Evolutionary conservation across 2,797 vertebrate species (phyloP), one percentile per base, ranked within the genome.

Genomic region (Paratrypauchen microcephalus): DNA sequence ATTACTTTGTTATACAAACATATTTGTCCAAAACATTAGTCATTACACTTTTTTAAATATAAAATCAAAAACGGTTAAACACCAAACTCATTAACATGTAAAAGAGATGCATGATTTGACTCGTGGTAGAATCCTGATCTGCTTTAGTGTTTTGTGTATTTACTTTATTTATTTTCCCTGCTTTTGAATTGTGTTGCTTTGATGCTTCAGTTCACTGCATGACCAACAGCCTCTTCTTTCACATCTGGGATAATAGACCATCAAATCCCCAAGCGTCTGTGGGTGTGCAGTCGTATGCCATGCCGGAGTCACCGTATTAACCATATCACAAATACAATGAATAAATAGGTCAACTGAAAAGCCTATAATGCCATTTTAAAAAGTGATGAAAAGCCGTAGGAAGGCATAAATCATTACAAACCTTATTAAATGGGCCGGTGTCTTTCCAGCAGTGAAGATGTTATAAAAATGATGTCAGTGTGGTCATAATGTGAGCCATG

Each of bases 341-440:
- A 71, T 87, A 92, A 92, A 90, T 90, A 87, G 90, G 90, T 92
- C 90, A 90, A 84, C 84, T 66, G 77, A 66, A 85, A 90, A 78
- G 72, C 83, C 85, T 84, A 85, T 83, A 86, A 80, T 88, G 87
- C 83, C 89, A 91, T 89, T 89, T 89, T 84, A 88, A 77, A 85
- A 82, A 69, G 81, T 84, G 88, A 91, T 87, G 88, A 87, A 90
- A 84, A 80, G 86, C 80, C 78, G 86, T 90, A 80, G 89, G 87
- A 87, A 86, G 86, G 66, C 78, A 83, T 88, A 79, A 83, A 86
- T 87, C 79, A 85, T 87, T 86, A 82, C 81, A 86, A 88, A 85
- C 71, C 85, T 82, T 87, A 88, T 89, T 88, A 90, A 90, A 88
- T 76, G 77, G 79, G 83, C 81, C 81, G 76, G 70, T 32, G 69